A percentile compares a stretch with the other conserved stretches of the same genome.
phyloP scores from a whole-genome alignment of 30 jellyfish, hydroid and myxozoan species.

The Chironex yamaguchii region DNA sequence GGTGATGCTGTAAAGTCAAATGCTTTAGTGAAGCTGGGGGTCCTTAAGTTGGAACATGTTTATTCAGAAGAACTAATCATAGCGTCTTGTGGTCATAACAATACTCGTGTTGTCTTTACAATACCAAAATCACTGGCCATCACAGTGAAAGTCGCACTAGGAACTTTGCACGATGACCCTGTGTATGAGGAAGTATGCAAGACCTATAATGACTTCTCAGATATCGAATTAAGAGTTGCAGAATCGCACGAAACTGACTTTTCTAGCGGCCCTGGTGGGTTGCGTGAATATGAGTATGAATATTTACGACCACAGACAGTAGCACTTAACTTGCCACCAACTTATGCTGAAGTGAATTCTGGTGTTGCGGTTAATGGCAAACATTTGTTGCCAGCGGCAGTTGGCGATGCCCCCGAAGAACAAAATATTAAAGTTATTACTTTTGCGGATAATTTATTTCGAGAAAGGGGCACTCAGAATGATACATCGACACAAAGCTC shows the following conservation, averaged over 20 bases:
- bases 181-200: conserved; percentile 70
- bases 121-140: conserved; percentile 76
- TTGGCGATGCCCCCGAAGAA: neutral
- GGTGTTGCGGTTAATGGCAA: neutral
- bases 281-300: conserved; percentile 69
- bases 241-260: conserved; percentile 63
- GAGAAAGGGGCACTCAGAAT: neutral
- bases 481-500: neutral
- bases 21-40: conserved; percentile 65
- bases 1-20: neutral
- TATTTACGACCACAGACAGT: neutral
- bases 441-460: neutral
- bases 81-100: conserved; percentile 82
- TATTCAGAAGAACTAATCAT: conserved; percentile 70
- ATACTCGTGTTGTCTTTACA: conserved; percentile 78
- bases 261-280: conserved; percentile 39
- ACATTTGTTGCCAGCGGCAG: neutral
- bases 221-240: neutral
- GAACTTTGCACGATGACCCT: conserved; percentile 76
- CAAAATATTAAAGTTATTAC: neutral
- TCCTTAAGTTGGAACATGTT: conserved; percentile 33
- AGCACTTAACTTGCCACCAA: neutral
- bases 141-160: conserved; percentile 83
- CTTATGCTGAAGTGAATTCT: neutral
- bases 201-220: conserved; percentile 69